Evolutionary conservation across 2,797 vertebrate species (phyloP), one percentile per base, ranked within the genome.

Genomic region (Leucoraja ocellata): DNA sequence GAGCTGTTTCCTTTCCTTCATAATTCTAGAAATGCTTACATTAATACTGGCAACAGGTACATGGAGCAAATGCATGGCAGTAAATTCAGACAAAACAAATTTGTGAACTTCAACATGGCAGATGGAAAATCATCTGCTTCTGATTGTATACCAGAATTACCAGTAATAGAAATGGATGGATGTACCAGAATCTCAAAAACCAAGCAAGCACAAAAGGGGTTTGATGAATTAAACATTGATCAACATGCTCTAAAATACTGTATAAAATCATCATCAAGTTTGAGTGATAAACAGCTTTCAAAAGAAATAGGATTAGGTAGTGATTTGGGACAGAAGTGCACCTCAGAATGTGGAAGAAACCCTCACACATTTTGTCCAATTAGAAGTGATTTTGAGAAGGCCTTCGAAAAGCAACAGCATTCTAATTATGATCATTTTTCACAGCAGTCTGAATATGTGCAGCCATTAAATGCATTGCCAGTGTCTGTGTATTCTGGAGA

Each of bases 211-310:
- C 96, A 95, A 94, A 97, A 96, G 94, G 95, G 96, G 95, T 95
- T 94, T 93, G 97, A 98, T 86, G 97, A 97, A 94, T 94, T 94
- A 83, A 79, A 96, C 93, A 93, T 94, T 93, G 96, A 97, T 93
- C 96, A 97, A 94, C 97, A 97, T 74, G 96, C 96, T 94, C 96
- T 96, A 91, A 88, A 94, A 8, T 96, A 96, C 95, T 95, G 96
- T 93, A 96, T 96, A 93, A 94, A 94, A 88, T 94, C 95, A 94
- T 93, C 94, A 93, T 95, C 96, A 94, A 96, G 95, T 93, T 65
- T 95, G 68, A 94, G 96, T 93, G 96, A 96, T 93, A 95, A 96
- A 81, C 95, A 96, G 4, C 96, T 96, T 94, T 95, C 95, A 93
- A 98, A 95, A 93, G 97, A 98, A 94, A 94, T 95, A 94, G 94